Evolutionary conservation across 2,797 vertebrate species (phyloP).

Genomic region (Tiaroga cobitis): DNA sequence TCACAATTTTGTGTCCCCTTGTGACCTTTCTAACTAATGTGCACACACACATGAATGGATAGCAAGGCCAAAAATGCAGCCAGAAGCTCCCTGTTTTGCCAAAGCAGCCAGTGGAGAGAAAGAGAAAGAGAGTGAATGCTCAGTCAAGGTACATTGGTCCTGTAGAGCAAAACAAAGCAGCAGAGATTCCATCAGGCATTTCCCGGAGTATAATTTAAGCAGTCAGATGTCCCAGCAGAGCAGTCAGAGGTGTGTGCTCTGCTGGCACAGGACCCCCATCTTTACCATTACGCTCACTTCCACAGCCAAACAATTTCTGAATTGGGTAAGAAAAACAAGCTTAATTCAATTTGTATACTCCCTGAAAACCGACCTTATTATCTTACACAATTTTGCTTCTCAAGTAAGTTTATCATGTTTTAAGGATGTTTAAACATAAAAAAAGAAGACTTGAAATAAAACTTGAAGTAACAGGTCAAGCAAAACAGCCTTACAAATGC

Average conservation of each 20-base stretch:
- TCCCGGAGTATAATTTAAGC: background rate
- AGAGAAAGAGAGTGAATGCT: background rate
- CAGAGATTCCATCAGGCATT: constrained; percentile 27
- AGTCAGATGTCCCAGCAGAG: background rate
- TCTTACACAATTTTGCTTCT: background rate
- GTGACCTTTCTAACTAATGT: constrained; percentile 38
- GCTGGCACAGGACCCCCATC: background rate
- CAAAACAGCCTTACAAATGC: constrained; percentile 70
- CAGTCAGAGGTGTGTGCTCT: background rate
- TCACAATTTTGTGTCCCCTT: constrained; percentile 7
- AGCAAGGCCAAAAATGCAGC: constrained; percentile 20
- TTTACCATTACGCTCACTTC: background rate
- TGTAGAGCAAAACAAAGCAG: constrained; percentile 29
- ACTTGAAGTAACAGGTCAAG: constrained; percentile 50
- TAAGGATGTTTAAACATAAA: constrained; percentile 16
- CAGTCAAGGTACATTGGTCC: constrained; percentile 29
- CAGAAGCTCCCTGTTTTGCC: constrained; percentile 11
- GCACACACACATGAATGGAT: constrained; percentile 18
- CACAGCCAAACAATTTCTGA: background rate
- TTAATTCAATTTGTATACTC: background rate
- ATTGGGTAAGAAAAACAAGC: background rate
- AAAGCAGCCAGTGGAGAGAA: background rate
- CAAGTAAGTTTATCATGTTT: constrained; percentile 9
- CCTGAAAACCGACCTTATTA: background rate
- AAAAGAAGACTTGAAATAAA: background rate